phyloP scores from a whole-genome alignment of 2,888 invertebrate species.

The Diaphora mendica region DNA sequence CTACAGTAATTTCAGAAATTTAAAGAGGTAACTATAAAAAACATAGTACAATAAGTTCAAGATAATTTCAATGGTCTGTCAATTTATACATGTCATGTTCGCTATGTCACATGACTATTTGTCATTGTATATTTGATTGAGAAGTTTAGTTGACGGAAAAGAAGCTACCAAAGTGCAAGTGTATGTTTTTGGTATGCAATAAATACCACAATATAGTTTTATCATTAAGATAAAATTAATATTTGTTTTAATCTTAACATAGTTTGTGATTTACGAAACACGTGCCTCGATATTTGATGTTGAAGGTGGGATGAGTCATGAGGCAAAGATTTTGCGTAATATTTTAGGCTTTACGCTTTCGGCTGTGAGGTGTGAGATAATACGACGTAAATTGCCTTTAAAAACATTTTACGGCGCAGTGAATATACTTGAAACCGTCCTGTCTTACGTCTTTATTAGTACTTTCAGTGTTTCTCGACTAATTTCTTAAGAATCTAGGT shows the following conservation, averaged over 20 bases:
- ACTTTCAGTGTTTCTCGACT: conserved; percentile 32
- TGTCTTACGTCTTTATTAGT: conserved; percentile 47
- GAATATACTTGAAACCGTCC: conserved; percentile 51
- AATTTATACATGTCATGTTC: too few relatives aligned
- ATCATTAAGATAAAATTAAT: background rate
- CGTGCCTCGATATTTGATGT: conserved; percentile 34
- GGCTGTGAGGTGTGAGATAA: conserved; percentile 54
- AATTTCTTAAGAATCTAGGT: conserved; percentile 50
- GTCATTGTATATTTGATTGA: too few relatives aligned
- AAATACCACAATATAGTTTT: too few relatives aligned
- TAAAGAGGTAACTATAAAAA: background rate
- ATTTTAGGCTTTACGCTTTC: conserved; percentile 46
- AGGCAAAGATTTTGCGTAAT: conserved; percentile 42
- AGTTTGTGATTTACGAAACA: conserved; percentile 34
- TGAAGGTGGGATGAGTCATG: conserved; percentile 38
- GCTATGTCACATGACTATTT: too few relatives aligned
- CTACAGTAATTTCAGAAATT: background rate
- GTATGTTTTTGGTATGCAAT: too few relatives aligned
- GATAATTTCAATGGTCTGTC: too few relatives aligned
- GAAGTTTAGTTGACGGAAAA: too few relatives aligned
- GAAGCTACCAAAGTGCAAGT: too few relatives aligned
- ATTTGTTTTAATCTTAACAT: background rate
- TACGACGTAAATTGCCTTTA: conserved; percentile 60
- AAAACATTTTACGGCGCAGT: conserved; percentile 57
- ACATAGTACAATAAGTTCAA: background rate